Evolutionary conservation across 2,113 vertebrate species (phyloP).

Genomic region (Ceyx melanurus): DNA sequence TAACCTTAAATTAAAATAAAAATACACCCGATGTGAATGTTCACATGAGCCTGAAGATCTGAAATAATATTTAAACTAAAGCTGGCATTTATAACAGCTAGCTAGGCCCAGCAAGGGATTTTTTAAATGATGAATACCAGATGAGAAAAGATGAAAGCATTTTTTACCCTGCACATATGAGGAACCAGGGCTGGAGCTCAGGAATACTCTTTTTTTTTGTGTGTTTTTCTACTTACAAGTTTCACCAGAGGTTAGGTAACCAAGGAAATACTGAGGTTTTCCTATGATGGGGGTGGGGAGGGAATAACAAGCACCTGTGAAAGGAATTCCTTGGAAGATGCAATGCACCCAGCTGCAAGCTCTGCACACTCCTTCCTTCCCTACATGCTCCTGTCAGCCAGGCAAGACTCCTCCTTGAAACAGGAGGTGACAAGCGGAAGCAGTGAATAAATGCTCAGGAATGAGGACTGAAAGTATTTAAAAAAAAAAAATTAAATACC

Average conservation of each 20-base stretch:
- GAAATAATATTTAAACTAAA: conserved; percentile 64
- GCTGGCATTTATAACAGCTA: conserved; percentile 41
- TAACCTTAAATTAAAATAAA: conserved; percentile 65
- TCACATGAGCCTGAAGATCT: conserved; percentile 39
- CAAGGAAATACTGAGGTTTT: not conserved
- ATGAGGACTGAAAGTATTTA: not conserved
- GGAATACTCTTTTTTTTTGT: not conserved
- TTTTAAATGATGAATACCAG: conserved; percentile 7
- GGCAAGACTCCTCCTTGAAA: not conserved
- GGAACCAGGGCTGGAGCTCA: not conserved
- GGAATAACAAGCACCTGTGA: not conserved
- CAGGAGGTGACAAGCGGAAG: not conserved
- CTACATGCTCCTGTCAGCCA: not conserved
- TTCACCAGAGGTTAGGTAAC: not conserved
- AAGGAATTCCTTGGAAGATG: not conserved
- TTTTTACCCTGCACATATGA: conserved; percentile 36
- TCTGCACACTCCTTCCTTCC: not conserved
- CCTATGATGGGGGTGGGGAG: not conserved
- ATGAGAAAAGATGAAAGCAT: conserved; percentile 49
- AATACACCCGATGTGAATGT: conserved; percentile 35
- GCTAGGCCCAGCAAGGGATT: not conserved
- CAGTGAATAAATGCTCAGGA: not conserved
- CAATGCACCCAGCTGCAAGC: not conserved
- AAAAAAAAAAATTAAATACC: not conserved
- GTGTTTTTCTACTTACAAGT: not conserved